Conservation (phyloP, 2,113 vertebrate species). For the Axis porcinus region DNA sequence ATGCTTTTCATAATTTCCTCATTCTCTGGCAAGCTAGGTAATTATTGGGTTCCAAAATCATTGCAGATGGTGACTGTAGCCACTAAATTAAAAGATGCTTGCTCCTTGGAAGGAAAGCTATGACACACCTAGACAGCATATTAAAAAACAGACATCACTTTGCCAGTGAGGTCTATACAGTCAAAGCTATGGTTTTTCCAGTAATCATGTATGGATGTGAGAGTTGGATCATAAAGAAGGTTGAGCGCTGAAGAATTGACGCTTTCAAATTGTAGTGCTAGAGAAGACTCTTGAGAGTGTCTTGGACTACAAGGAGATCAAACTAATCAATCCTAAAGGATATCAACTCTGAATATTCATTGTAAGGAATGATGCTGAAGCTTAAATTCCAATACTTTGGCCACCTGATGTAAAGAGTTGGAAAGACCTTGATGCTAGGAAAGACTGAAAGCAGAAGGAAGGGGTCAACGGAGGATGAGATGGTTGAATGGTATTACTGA, state of each 20-base stretch:
- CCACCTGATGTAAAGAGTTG: not conserved
- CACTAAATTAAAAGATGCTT: not conserved
- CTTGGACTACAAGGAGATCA: not conserved
- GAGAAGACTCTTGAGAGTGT: not conserved
- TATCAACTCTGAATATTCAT: not conserved
- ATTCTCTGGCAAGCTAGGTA: not conserved
- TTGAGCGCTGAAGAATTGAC: rapidly evolving
- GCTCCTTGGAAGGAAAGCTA: not conserved
- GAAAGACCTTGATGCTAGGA: not conserved
- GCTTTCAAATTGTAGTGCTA: not conserved
- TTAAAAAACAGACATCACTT: not conserved
- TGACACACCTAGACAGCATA: not conserved
- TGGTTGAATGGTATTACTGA: not conserved
- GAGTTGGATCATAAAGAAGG: not conserved
- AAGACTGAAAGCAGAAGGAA: not conserved
- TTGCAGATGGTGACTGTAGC: not conserved
- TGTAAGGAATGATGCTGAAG: not conserved
- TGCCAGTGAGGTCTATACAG: not conserved
- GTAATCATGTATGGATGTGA: not conserved
- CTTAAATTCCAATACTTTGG: not conserved
- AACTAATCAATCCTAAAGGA: not conserved
- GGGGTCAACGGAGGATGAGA: not conserved
- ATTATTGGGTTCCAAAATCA: not conserved
- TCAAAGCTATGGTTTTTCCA: not conserved
- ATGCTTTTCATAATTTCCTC: not conserved